These are phyloP conservation scores for Crenichthys baileyi DNA, from an alignment of 2,797 vertebrate species.

Conservation along the genomic window DNA sequence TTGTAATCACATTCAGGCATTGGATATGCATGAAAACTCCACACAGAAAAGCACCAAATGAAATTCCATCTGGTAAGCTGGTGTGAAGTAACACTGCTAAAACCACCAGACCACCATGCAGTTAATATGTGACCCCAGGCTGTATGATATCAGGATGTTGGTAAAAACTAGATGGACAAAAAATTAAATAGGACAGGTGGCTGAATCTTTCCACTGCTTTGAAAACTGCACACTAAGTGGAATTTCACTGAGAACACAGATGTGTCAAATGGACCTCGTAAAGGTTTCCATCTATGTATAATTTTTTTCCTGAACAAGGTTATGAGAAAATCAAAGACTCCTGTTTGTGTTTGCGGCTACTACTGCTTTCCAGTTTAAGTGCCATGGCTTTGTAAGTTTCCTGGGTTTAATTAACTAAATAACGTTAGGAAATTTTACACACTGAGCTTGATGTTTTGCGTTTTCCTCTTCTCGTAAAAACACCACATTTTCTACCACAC, in stretches of 20 bases:
- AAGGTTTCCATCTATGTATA: constrained; percentile 8
- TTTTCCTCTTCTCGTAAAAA: constrained; percentile 21
- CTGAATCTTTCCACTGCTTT: constrained; percentile 27
- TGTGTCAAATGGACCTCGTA: constrained; percentile 14
- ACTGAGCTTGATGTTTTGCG: constrained; percentile 22
- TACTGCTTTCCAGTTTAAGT: constrained; percentile 43
- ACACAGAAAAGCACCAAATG: background rate
- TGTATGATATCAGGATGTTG: constrained; percentile 9
- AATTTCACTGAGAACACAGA: constrained; percentile 30
- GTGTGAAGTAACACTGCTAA: background rate
- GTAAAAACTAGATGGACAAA: background rate
- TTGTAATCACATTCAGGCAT: background rate
- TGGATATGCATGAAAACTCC: background rate
- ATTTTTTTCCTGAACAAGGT: constrained; percentile 13
- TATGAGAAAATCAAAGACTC: constrained; percentile 31
- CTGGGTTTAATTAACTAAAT: constrained; percentile 40
- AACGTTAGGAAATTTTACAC: constrained; percentile 32
- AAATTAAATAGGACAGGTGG: background rate
- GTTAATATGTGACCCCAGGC: background rate
- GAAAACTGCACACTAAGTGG: constrained; percentile 33
- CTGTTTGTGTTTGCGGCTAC: constrained; percentile 14
- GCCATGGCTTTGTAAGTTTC: constrained; percentile 27
- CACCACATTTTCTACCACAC: background rate
- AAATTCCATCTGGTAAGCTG: background rate
- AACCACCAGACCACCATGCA: background rate